These are phyloP conservation scores for Myiagra hebetior DNA, from an alignment of 2,113 vertebrate species.

Conservation along the genomic window DNA sequence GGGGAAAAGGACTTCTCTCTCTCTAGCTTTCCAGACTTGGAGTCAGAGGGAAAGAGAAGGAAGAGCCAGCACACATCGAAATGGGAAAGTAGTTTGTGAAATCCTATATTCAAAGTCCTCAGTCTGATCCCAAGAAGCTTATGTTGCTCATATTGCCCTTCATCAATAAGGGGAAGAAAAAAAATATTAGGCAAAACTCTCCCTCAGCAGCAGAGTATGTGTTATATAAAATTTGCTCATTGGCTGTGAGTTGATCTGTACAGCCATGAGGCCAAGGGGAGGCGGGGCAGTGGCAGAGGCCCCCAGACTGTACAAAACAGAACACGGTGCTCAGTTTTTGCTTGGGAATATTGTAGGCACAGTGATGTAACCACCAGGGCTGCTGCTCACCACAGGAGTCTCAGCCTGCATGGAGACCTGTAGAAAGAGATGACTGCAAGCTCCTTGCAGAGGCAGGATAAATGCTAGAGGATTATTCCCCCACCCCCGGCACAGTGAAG, in stretches of 20 bases:
- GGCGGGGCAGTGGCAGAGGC: not conserved
- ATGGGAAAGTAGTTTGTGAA: not conserved
- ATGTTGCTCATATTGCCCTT: not conserved
- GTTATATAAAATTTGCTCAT: not conserved
- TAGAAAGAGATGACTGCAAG: not conserved
- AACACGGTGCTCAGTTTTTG: not conserved
- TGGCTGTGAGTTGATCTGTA: not conserved
- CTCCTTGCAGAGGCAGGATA: not conserved
- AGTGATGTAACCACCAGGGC: not conserved
- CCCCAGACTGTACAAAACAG: not conserved
- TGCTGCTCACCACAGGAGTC: not conserved
- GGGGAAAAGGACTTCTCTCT: constrained; percentile 21
- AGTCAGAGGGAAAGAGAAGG: not conserved
- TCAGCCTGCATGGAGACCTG: not conserved
- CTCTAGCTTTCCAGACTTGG: not conserved
- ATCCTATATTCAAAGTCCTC: not conserved
- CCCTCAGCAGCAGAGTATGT: not conserved
- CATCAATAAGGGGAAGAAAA: not conserved
- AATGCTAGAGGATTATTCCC: constrained; percentile 14
- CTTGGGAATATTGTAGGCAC: not conserved
- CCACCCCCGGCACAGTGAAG: not conserved
- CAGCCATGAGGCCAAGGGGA: not conserved
- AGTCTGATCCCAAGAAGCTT: not conserved
- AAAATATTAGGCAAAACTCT: not conserved
- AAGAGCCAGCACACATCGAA: not conserved